Evolutionary conservation across 2,113 vertebrate genomes (phyloP).

Genomic region (Semicossyphus pulcher): DNA sequence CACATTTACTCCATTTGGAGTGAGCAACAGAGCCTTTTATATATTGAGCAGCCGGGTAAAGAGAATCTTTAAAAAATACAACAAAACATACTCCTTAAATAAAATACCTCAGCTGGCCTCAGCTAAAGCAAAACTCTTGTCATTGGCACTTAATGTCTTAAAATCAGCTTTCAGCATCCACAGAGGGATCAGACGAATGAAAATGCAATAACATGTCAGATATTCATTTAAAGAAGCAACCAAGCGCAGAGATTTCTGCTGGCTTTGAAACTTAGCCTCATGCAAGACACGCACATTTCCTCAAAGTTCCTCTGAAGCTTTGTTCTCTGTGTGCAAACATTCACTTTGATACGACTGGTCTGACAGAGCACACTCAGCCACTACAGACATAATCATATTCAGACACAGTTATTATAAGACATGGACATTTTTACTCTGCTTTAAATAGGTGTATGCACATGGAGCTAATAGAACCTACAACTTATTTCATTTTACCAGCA

Average conservation of each 20-base stretch:
- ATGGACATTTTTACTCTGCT: neutral
- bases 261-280: constrained; percentile 17
- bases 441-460: neutral
- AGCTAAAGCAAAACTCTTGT: too few relatives aligned
- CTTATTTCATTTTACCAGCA: neutral
- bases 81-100: too few relatives aligned
- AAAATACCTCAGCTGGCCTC: too few relatives aligned
- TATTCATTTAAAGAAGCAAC: neutral
- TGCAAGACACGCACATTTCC: neutral
- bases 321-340: neutral
- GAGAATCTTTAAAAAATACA: too few relatives aligned
- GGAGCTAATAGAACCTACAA: neutral
- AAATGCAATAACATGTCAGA: neutral
- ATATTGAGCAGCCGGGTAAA: too few relatives aligned
- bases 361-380: neutral
- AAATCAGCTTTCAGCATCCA: neutral
- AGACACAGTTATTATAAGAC: neutral
- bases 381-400: neutral
- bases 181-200: neutral
- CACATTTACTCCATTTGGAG: too few relatives aligned
- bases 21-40: too few relatives aligned
- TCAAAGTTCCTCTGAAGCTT: constrained; percentile 7
- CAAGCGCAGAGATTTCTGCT: neutral
- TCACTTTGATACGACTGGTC: constrained; percentile 16
- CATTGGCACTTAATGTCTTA: neutral